Base-by-base conservation (phyloP, 2,113 vertebrate genomes). In the Nibea coibor region DNA sequence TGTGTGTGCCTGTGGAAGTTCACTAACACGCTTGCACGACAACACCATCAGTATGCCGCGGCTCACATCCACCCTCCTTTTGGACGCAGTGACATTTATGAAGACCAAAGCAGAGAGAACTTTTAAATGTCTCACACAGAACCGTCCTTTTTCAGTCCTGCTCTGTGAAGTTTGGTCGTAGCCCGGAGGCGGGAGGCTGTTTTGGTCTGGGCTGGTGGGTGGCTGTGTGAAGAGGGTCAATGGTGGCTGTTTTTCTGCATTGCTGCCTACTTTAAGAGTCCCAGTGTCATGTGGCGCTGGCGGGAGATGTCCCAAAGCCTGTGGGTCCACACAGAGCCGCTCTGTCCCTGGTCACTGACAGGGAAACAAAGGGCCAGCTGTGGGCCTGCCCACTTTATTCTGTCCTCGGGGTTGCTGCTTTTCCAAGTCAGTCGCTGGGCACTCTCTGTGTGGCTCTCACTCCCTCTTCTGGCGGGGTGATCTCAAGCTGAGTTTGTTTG, bases 261-360 rank as follows among this genome's bases (percentile, higher is more conserved):
- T 75, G 75, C 26, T 78, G 81, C 54, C 78, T 45, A 59, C 51
- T 88, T 88, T 84, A 83, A 68, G 84, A 77, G 75, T 71, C 63
- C 75, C 65, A 45, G 91, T 93, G 91, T 93, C 85, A 88, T 88
- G 85, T 89, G 91, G 95, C 82, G 92, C 92, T 87, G 87, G 91
- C 56, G 79, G 91, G 95, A 94, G 94, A 95, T 72, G 93, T 93
- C 93, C 91, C 94, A 93, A 87, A 68, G 87, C 76, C 81, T 83
- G 78, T 61, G 74, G 39, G 78, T 82, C 90, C 75, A 85, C 84
- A 95, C 93, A 95, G 92, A 90, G 92, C 75, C 4, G 73, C 93
- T 93, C 94, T 95, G 94, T 95, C 88, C 80, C 65, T 64, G 88
- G 86, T 74, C 68, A 86, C 66, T 90, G 83, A 88, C 84, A 66